Percentiles rank a stretch among this genome's conserved stretches.
Evolutionary conservation across 1,140 invertebrate genomes (phyloP).

Genomic region (Pogonomyrmex barbatus): DNA sequence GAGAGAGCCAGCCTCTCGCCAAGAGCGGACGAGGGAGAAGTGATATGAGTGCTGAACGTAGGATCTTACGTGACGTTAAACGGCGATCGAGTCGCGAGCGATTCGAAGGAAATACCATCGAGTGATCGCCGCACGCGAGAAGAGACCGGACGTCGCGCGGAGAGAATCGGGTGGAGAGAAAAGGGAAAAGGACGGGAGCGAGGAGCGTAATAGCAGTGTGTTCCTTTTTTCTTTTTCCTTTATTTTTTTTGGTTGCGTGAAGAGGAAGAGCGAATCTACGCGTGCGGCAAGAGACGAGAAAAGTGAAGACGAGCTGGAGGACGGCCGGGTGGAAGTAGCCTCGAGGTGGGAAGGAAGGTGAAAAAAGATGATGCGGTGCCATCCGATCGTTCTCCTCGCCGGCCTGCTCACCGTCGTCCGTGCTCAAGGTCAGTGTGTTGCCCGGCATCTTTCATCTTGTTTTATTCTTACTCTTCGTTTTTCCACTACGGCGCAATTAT

Average conservation of each 20-base stretch:
- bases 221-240: not conserved
- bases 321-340: conserved; percentile 55
- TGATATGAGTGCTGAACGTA: conserved; percentile 69
- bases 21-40: conserved; percentile 14
- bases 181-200: not conserved
- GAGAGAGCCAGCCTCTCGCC: not conserved
- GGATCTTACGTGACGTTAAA: conserved; percentile 69
- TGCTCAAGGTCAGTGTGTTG: conserved; percentile 83
- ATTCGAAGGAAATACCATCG: conserved; percentile 57
- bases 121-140: conserved; percentile 59
- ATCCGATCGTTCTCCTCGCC: conserved; percentile 79
- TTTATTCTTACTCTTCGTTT: conserved; percentile 52
- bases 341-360: conserved; percentile 75
- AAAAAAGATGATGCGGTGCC: conserved; percentile 81
- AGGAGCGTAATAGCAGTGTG: conserved; percentile 27
- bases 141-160: too few species aligned
- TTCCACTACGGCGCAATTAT: conserved; percentile 45
- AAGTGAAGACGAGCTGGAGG: conserved; percentile 75
- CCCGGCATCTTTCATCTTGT: conserved; percentile 46
- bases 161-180: not conserved
- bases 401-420: conserved; percentile 79
- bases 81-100: conserved; percentile 60
- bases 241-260: conserved; percentile 16
- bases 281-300: conserved; percentile 23
- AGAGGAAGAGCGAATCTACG: conserved; percentile 13